phyloP scores from a whole-genome alignment of 2,888 invertebrate species.

The Parasteatoda lunata region DNA sequence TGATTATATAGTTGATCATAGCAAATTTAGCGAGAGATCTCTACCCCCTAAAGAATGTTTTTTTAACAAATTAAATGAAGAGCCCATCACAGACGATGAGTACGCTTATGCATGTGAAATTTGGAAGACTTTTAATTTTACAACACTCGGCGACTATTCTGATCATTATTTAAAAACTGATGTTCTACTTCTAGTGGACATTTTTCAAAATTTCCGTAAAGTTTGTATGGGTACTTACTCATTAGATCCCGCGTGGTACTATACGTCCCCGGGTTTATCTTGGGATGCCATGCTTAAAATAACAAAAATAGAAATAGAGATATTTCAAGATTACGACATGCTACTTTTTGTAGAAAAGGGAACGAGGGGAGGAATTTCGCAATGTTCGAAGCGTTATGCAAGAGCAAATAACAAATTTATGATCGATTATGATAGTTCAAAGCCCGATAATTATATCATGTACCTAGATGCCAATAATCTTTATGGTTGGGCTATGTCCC shows the following conservation, averaged over 20 bases:
- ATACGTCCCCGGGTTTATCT: slow-evolving; percentile 71
- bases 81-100: background rate
- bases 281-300: slow-evolving; percentile 72
- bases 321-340: slow-evolving; percentile 71
- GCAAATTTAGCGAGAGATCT: background rate
- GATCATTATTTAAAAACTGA: background rate
- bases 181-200: background rate
- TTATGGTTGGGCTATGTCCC: slow-evolving; percentile 56
- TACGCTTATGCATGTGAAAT: background rate
- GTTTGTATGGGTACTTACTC: slow-evolving; percentile 70
- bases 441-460: background rate
- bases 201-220: slow-evolving; percentile 53
- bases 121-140: background rate
- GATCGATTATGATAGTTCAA: slow-evolving; percentile 27
- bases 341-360: slow-evolving; percentile 70
- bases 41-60: background rate
- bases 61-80: background rate
- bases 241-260: slow-evolving; percentile 71
- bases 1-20: background rate
- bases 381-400: slow-evolving; percentile 36
- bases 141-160: background rate
- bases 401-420: slow-evolving; percentile 51
- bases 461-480: slow-evolving; percentile 68
- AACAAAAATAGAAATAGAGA: slow-evolving; percentile 70
- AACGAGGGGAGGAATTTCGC: slow-evolving; percentile 65